Evolutionary conservation across 1,140 invertebrate species (phyloP), one percentile per base, ranked within the genome.

Genomic region (Helicoverpa zea): DNA sequence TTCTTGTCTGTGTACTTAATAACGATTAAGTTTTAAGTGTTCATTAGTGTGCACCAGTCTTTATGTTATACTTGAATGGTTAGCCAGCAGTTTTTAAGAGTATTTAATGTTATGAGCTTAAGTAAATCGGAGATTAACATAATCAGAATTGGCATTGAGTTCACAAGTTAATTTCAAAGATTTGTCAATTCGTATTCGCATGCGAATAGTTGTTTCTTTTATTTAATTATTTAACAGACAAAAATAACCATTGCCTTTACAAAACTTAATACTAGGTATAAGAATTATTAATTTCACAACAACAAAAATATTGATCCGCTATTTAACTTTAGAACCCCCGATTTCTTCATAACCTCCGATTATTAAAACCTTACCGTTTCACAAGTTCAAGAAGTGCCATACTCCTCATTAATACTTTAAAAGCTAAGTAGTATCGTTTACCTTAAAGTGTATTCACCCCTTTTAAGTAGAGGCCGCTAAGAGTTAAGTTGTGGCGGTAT

Each of bases 391-490:
- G 81, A 82, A 82, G 85, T 82, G 85, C 79, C 68, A 74, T 81
- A 82, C 83, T 86, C 83, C 68, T 75, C 63, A 82, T 91, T 84
- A 90, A 91, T 89, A 88, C 87, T 90, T 88, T 81, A 89, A 86
- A 90, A 84, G 81, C 79, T 35, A 35, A 35, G 81, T 81, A 86
- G 83, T 85, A 82, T 85, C 86, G 85, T 89, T 91, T 88, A 88
- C 83, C 83, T 63, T 87, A 87, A 92, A 93, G 88, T 91, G 86
- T 91, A 86, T 92, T 92, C 90, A 93, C 91, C 91, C 90, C 90
- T 92, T 92, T 93, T 93, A 92, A 92, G 91, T 86, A 89, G 80
- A 88, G 90, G 88, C 85, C 87, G 88, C 87, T 89, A 87, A 88
- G 86, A 91, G 88, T 91, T 92, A 90, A 91, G 88, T 90, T 86